A percentile compares a stretch with the other conserved stretches of the same genome.
Conservation (phyloP, 1,140 invertebrate genomes). For the Charaxes varanes region DNA sequence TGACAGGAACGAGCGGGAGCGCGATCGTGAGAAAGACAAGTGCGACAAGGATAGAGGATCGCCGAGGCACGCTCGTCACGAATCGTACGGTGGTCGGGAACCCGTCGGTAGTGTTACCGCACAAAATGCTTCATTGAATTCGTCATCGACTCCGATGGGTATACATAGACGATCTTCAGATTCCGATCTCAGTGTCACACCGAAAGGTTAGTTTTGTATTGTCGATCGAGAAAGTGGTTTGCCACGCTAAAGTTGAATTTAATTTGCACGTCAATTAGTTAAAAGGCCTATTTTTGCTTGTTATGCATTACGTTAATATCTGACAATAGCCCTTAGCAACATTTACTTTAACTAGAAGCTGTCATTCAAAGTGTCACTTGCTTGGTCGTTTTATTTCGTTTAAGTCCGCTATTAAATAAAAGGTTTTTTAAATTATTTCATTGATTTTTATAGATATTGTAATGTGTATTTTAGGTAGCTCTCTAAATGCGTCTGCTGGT, state of each 20-base stretch:
- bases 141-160: constrained; percentile 72
- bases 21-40: constrained; percentile 47
- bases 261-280: no score
- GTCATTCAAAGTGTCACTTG: no score
- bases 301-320: no score
- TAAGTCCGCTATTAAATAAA: constrained; percentile 40
- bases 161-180: constrained; percentile 91
- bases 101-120: constrained; percentile 19
- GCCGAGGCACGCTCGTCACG: constrained; percentile 56
- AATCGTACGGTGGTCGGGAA: constrained; percentile 55
- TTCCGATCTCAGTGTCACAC: constrained; percentile 93
- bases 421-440: background rate
- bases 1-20: constrained; percentile 59
- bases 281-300: no score
- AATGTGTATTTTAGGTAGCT: constrained; percentile 75
- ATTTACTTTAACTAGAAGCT: no score
- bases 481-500: constrained; percentile 74
- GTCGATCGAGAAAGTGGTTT: no score
- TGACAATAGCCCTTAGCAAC: no score
- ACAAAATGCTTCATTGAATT: constrained; percentile 64
- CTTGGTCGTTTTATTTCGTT: no score
- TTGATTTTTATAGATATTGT: background rate
- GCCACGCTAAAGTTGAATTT: no score
- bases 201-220: no score
- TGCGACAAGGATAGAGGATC: constrained; percentile 51